These are phyloP conservation scores for Tenthredo livida DNA, from an alignment of 2,888 invertebrate species.

Conservation along the genomic window DNA sequence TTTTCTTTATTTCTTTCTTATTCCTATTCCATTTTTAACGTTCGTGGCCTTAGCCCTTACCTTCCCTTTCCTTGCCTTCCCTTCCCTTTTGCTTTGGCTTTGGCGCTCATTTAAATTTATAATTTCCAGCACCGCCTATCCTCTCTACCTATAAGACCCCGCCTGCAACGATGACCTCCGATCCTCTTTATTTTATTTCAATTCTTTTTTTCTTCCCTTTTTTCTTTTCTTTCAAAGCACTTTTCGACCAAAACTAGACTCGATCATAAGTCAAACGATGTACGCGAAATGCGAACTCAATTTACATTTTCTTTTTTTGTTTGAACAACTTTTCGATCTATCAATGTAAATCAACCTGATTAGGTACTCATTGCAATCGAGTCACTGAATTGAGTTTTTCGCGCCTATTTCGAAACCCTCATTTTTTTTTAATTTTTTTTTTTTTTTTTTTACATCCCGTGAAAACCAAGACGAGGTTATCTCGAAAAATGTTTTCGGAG, in stretches of 20 bases:
- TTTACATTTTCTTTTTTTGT: too few relatives aligned
- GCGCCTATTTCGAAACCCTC: not conserved
- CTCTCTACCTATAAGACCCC: slow-evolving; percentile 1
- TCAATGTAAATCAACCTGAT: not conserved
- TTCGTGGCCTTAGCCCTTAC: slow-evolving; percentile 12
- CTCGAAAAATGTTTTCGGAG: not conserved
- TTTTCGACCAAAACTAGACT: not conserved
- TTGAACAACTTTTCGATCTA: not conserved
- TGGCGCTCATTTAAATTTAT: slow-evolving; percentile 51
- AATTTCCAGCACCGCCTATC: slow-evolving; percentile 43
- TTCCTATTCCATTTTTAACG: slow-evolving; percentile 25
- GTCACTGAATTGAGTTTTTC: not conserved
- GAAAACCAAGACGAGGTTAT: not conserved
- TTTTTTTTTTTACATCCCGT: not conserved
- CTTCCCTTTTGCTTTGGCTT: not conserved
- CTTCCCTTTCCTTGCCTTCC: not conserved
- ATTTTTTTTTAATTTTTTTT: too few relatives aligned
- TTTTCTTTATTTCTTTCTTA: not conserved
- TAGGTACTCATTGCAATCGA: not conserved
- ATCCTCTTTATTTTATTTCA: not conserved
- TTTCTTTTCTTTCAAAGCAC: not conserved
- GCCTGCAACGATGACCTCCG: slow-evolving; percentile 15
- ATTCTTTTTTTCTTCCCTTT: not conserved
- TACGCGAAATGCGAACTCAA: not conserved
- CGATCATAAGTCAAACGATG: not conserved